These are phyloP conservation scores for Laterallus jamaicensis DNA, from an alignment of 2,113 vertebrate species.

Conservation along the genomic window DNA sequence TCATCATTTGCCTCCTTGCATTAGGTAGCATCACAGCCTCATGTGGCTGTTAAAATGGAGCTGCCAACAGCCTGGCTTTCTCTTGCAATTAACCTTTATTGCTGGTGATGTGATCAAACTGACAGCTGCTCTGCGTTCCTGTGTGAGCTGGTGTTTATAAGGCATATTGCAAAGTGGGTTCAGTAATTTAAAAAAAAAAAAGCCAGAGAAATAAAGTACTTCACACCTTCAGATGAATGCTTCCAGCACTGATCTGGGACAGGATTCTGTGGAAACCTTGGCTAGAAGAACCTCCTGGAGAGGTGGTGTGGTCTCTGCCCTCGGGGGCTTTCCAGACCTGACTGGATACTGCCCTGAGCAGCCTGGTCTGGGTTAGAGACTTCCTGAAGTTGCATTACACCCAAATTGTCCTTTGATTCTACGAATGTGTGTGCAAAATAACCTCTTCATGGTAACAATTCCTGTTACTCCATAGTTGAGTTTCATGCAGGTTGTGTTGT, in stretches of 20 bases:
- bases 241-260: neutral
- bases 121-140: neutral
- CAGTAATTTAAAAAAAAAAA: neutral
- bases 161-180: neutral
- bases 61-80: neutral
- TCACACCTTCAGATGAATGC: neutral
- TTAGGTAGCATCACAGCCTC: neutral
- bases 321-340: neutral
- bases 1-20: neutral
- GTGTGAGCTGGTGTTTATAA: neutral
- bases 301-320: neutral
- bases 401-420: neutral
- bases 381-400: neutral
- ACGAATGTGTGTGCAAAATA: neutral
- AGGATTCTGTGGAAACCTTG: neutral
- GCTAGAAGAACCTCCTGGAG: neutral
- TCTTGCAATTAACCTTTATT: neutral
- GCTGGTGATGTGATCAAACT: neutral
- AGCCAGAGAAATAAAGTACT: neutral
- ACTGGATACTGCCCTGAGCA: neutral
- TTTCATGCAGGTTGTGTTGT: neutral
- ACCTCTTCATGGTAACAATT: neutral
- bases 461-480: neutral
- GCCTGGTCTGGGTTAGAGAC: neutral
- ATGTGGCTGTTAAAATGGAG: neutral